Evolutionary conservation across 2,888 invertebrate species (phyloP).

Genomic region (Microctonus brassicae): DNA sequence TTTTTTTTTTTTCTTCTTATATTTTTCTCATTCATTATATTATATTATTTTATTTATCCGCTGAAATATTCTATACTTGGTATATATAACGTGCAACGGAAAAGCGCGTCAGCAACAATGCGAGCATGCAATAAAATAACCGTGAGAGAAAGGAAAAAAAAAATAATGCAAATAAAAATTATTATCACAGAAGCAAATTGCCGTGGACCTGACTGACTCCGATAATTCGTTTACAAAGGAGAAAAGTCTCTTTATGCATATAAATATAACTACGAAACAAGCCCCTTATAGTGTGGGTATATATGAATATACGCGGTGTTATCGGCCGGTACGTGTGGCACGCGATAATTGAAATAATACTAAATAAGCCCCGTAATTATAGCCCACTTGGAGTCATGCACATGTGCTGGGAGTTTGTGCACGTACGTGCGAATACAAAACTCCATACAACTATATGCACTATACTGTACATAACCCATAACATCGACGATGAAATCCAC

Average conservation of each 20-base stretch:
- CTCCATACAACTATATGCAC: not conserved
- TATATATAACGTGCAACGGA: not conserved
- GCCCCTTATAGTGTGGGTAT: constrained; percentile 24
- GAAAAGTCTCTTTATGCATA: not conserved
- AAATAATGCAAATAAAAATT: not conserved
- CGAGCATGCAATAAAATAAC: not conserved
- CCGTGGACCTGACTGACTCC: constrained; percentile 18
- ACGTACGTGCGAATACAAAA: constrained; percentile 19
- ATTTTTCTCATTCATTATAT: not conserved
- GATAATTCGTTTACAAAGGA: constrained; percentile 20
- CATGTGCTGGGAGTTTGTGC: constrained; percentile 22
- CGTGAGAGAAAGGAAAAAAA: not conserved
- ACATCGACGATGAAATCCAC: constrained; percentile 5
- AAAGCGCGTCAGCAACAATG: constrained; percentile 2
- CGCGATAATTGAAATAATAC: constrained; percentile 66
- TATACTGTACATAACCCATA: constrained; percentile 6
- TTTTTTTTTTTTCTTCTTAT: not conserved
- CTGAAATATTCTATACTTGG: not conserved
- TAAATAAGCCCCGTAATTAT: constrained; percentile 62
- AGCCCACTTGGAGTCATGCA: constrained; percentile 48
- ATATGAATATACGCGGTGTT: constrained; percentile 43
- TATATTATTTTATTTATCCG: not conserved
- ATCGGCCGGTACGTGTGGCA: constrained; percentile 57
- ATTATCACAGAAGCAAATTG: constrained; percentile 19
- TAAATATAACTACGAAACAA: constrained; percentile 8